Base-by-base conservation (phyloP, 2,113 vertebrate genomes). In the Nycticryphes semicollaris region DNA sequence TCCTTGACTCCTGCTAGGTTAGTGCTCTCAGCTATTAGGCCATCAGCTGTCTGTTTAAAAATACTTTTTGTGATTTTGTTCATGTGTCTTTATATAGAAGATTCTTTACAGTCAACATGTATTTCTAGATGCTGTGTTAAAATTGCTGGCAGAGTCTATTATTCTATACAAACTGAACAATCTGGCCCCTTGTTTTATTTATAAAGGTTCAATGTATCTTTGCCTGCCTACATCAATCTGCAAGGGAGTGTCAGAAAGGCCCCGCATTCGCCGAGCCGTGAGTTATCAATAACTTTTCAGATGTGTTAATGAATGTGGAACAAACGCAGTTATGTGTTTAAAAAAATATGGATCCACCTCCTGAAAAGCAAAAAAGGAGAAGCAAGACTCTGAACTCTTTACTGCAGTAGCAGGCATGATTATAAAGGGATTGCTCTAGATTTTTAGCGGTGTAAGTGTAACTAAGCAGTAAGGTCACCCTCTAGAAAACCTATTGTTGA, bases 181-280 rank as follows among this genome's bases (percentile, higher is more conserved):
- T 98, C 98, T 98, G 98, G 98, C 98, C 98, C 98, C 98, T 98
- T 98, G 98, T 98, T 98, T 98, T 98, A 98, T 98, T 98, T 98
- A 98, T 98, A 98, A 98, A 98, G 98, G 98, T 98, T 98, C 98
- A 98, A 98, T 98, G 98, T 98, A 98, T 98, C 98, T 98, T 98
- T 98, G 98, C 98, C 98, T 98, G 98, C 98, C 98, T 98, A 98
- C 98, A 98, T 98, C 98, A 98, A 87, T 98, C 98, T 98, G 98
- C 98, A 98, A 98, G 98, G 98, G 98, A 98, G 98, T 98, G 97
- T 98, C 98, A 98, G 98, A 98, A 98, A 98, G 98, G 98, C 98
- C 98, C 98, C 98, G 98, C 98, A 98, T 98, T 98, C 98, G 98
- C 98, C 98, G 97, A 98, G 98, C 98, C 98, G 98, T 98, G 98